Percentiles rank a stretch among this genome's conserved stretches.
Conservation (phyloP, 2,797 vertebrate genomes). For the Acanthopagrus latus region DNA sequence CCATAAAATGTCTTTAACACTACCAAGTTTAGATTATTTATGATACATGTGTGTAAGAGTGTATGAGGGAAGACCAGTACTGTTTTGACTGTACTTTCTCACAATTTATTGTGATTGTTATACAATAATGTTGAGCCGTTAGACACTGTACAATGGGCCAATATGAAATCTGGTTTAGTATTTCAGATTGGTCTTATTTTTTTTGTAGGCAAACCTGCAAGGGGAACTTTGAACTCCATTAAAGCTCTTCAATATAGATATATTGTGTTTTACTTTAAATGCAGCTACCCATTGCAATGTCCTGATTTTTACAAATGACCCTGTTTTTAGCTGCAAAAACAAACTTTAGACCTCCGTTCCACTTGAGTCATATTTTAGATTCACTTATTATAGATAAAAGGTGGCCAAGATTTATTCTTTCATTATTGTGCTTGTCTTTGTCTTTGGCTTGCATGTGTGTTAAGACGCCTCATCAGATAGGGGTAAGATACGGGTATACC, state of each 20-base stretch:
- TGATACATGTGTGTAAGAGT: constrained; percentile 1
- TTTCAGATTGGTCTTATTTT: background rate
- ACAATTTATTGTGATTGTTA: background rate
- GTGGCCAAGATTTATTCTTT: background rate
- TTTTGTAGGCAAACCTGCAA: background rate
- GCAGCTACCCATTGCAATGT: background rate
- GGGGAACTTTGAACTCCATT: background rate
- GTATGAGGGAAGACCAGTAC: background rate
- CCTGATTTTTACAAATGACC: background rate
- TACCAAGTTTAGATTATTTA: background rate
- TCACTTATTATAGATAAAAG: background rate
- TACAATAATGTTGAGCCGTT: background rate
- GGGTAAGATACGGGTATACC: background rate
- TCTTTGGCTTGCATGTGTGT: background rate
- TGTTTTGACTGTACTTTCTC: constrained; percentile 8
- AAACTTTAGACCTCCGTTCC: too few relatives aligned
- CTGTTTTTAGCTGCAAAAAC: background rate
- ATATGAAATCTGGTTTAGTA: background rate
- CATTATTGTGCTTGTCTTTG: background rate
- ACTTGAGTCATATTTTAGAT: background rate
- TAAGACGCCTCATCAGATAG: background rate
- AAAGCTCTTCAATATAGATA: background rate
- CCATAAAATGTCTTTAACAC: background rate
- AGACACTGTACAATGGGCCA: background rate
- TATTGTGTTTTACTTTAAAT: background rate